phyloP scores from a whole-genome alignment of 2,888 invertebrate species.

The Lissocephala sabroskyi region DNA sequence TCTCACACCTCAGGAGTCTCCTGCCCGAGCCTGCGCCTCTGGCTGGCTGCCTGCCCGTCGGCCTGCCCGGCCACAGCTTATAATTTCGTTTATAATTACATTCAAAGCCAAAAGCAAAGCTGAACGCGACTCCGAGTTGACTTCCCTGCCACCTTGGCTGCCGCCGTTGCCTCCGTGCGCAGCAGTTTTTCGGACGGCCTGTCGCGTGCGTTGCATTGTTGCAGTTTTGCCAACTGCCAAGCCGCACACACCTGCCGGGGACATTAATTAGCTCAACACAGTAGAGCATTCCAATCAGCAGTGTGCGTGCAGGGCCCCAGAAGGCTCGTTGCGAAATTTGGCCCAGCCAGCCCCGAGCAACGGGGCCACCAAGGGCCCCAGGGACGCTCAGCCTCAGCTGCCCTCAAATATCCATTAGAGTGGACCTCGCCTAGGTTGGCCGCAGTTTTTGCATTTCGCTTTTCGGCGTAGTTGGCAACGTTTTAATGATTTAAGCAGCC shows the following conservation, averaged over 20 bases:
- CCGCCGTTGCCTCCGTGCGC: not conserved
- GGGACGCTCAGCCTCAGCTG: too few relatives aligned
- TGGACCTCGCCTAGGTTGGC: not conserved
- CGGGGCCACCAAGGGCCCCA: too few relatives aligned
- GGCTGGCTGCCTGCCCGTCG: not conserved
- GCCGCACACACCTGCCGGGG: conserved; percentile 43
- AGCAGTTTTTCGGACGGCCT: too few relatives aligned
- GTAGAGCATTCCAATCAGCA: not conserved
- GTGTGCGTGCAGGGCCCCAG: conserved; percentile 1
- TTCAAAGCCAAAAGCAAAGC: conserved; percentile 31
- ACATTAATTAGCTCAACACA: conserved; percentile 52
- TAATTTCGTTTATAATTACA: conserved; percentile 62
- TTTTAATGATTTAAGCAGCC: too few relatives aligned
- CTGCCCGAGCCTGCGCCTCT: conserved; percentile 19
- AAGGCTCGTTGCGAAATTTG: conserved; percentile 10
- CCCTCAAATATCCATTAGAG: conserved; percentile 31
- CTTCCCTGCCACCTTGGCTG: not conserved
- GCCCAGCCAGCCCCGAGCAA: not conserved
- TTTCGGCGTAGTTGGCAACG: too few relatives aligned
- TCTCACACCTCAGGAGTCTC: conserved; percentile 2
- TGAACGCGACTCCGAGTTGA: conserved; percentile 9
- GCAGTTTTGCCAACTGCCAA: not conserved
- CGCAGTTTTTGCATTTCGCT: too few relatives aligned
- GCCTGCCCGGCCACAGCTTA: conserved; percentile 40
- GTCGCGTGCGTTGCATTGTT: too few relatives aligned